phyloP scores from a whole-genome alignment of 2,113 vertebrate genomes.

The Pelobates fuscus region DNA sequence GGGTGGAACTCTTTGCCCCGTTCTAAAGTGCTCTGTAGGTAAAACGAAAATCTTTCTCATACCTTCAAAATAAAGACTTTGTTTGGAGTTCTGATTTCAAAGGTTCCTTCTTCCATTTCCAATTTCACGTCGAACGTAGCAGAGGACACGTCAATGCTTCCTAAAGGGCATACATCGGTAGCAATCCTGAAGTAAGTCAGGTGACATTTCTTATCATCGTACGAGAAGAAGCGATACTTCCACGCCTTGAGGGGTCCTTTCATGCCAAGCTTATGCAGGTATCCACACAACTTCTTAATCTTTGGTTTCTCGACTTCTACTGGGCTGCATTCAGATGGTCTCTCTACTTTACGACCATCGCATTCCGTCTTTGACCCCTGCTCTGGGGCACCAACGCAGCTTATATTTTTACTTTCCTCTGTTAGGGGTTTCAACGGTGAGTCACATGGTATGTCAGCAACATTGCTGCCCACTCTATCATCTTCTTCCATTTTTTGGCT shows the following conservation, averaged over 20 bases:
- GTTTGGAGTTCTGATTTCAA: conserved; percentile 85
- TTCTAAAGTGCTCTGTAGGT: too few species aligned
- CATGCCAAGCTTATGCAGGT: conserved; percentile 82
- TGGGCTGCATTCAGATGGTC: conserved; percentile 14
- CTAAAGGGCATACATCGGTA: conserved; percentile 83
- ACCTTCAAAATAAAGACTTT: conserved; percentile 88
- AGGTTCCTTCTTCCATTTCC: conserved; percentile 79
- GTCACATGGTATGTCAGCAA: not conserved
- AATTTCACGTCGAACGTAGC: conserved; percentile 81
- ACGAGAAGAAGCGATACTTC: conserved; percentile 93
- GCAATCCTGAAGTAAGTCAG: conserved; percentile 86
- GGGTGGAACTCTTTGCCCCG: too few species aligned
- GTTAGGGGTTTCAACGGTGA: not conserved
- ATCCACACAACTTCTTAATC: conserved; percentile 82
- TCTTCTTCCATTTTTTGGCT: not conserved
- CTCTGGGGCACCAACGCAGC: not conserved
- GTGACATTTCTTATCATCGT: conserved; percentile 81
- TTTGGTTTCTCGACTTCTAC: conserved; percentile 30
- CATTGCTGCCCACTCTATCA: not conserved
- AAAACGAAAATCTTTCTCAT: conserved; percentile 36
- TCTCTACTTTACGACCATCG: not conserved
- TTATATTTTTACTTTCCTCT: not conserved
- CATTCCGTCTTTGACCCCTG: not conserved
- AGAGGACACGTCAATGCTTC: conserved; percentile 73
- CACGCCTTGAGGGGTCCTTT: conserved; percentile 84